Evolutionary conservation across 2,113 vertebrate species (phyloP).

Genomic region (Arenaria interpres): DNA sequence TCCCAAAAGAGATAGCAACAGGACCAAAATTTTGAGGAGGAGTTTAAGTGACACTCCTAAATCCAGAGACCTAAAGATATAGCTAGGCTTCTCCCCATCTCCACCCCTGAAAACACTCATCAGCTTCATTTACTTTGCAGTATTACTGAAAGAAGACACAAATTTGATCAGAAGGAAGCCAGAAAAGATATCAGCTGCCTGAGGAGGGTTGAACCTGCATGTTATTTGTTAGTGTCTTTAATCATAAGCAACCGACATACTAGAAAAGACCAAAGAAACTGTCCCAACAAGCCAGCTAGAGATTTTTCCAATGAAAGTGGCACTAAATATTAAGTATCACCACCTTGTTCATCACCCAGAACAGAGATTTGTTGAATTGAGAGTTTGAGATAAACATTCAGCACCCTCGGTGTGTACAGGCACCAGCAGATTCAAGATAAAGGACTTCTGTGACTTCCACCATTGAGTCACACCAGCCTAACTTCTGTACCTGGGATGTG

Average conservation of each 20-base stretch:
- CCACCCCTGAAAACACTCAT: not conserved
- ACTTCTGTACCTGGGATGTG: conserved; percentile 87
- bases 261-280: not conserved
- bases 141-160: not conserved
- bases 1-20: not conserved
- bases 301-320: not conserved
- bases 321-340: not conserved
- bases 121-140: not conserved
- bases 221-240: not conserved
- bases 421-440: not conserved
- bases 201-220: not conserved
- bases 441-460: not conserved
- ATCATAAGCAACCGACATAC: not conserved
- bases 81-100: not conserved
- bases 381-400: not conserved
- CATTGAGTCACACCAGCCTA: not conserved
- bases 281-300: not conserved
- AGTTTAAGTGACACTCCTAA: not conserved
- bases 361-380: not conserved
- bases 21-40: not conserved
- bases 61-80: not conserved
- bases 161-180: not conserved
- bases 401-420: not conserved
- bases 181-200: not conserved
- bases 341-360: not conserved